These are phyloP conservation scores for Hydrotaea cyrtoneurina DNA, from an alignment of 2,888 invertebrate genomes.

Conservation along the genomic window DNA sequence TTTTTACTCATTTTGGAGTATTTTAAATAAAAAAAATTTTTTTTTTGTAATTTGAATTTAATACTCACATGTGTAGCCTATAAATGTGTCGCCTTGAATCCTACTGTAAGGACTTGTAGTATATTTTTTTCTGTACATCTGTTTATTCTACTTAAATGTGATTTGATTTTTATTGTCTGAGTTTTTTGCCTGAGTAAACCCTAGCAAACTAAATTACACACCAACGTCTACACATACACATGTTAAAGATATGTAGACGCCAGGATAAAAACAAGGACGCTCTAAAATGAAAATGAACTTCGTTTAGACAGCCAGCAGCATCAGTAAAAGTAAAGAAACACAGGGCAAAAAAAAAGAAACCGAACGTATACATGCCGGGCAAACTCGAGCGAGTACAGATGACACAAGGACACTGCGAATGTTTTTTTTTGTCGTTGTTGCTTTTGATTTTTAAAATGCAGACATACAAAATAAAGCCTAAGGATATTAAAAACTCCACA, in stretches of 20 bases:
- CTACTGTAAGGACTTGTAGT: not conserved
- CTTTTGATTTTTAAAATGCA: conserved; percentile 38
- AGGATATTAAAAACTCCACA: conserved; percentile 48
- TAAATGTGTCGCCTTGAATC: not conserved
- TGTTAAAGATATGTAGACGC: not conserved
- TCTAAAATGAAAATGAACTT: conserved; percentile 18
- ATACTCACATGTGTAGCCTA: not conserved
- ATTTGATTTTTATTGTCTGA: conserved; percentile 62
- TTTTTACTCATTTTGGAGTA: too few relatives aligned
- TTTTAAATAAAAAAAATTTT: too few relatives aligned
- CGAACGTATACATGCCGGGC: not conserved
- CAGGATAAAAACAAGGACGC: conserved; percentile 27
- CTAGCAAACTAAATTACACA: conserved; percentile 56
- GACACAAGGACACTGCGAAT: conserved; percentile 32
- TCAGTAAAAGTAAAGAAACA: not conserved
- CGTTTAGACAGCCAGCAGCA: conserved; percentile 9
- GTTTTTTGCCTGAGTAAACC: conserved; percentile 31
- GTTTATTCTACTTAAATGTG: conserved; percentile 51
- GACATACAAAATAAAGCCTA: conserved; percentile 53
- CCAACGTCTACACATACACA: conserved; percentile 21
- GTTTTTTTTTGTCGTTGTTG: conserved; percentile 4
- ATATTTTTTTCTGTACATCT: not conserved
- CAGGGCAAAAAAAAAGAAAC: conserved; percentile 21
- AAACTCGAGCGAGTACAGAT: conserved; percentile 17
- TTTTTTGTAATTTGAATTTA: too few relatives aligned